These are phyloP conservation scores for Enteromius thamalakanensis DNA, from an alignment of 2,797 vertebrate genomes.

Conservation along the genomic window DNA sequence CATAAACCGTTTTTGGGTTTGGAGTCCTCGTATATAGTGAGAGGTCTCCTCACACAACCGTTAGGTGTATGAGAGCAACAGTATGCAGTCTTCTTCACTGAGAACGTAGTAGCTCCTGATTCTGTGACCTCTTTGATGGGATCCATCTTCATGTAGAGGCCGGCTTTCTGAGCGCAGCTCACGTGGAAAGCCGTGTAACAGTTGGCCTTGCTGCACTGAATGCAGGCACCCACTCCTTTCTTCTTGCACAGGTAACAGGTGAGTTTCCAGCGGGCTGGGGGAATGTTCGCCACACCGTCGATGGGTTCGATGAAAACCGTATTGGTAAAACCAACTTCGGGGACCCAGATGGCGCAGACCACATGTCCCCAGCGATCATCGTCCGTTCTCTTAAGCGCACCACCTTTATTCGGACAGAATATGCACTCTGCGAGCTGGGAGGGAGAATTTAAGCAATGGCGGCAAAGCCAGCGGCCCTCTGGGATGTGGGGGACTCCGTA, in stretches of 20 bases:
- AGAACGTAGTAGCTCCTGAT: conserved; percentile 82
- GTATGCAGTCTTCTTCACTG: conserved; percentile 95
- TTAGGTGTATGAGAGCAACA: conserved; percentile 93
- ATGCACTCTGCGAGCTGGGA: conserved; percentile 88
- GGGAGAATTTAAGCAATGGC: conserved; percentile 92
- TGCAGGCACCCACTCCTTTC: conserved; percentile 93
- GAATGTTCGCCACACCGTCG: conserved; percentile 94
- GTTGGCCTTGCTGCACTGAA: conserved; percentile 97
- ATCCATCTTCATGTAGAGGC: conserved; percentile 98
- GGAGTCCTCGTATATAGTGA: conserved; percentile 90
- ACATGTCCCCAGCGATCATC: conserved; percentile 98
- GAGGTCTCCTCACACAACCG: conserved; percentile 87
- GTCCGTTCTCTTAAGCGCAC: conserved; percentile 96
- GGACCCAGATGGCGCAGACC: conserved; percentile 96
- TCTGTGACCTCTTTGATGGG: conserved; percentile 87
- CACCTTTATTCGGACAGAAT: conserved; percentile 95
- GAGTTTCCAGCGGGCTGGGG: conserved; percentile 95
- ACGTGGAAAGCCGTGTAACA: conserved; percentile 98
- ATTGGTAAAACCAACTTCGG: conserved; percentile 97
- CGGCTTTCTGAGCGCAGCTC: conserved; percentile 93
- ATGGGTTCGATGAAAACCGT: conserved; percentile 98
- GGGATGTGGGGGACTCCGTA: conserved; percentile 97
- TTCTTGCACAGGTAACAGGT: conserved; percentile 98
- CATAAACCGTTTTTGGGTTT: conserved; percentile 87
- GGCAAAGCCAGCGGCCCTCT: conserved; percentile 97